Evolutionary conservation across 1,140 invertebrate genomes (phyloP), one percentile per base, ranked within the genome.

Genomic region (Coenobita brevimanus): DNA sequence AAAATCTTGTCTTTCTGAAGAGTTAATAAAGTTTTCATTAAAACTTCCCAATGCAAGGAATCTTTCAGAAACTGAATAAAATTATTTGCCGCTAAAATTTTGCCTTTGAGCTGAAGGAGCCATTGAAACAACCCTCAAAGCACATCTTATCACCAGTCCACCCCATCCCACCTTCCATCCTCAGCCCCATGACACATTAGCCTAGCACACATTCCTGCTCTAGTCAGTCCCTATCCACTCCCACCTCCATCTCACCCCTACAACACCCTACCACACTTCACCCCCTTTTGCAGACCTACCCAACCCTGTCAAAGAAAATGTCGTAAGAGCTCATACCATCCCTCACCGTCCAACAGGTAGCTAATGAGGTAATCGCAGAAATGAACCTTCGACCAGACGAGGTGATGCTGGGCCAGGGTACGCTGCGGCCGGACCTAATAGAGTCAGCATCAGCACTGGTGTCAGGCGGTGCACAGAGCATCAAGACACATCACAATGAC

Each of bases 401-500:
- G 91, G 97, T 98, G 21, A 94, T 97, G 89, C 93, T 97, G 24
- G 97, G 96, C 0, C 97, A 97, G 92, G 97, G 98, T 36, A 99
- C 99, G 0, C 94, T 99, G 0, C 94, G 99, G 92, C 99, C 99
- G 30, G 99, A 99, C 94, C 94, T 99, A 85, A 99, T 99, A 91
- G 99, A 99, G 94, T 99, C 97, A 89, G 98, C 99, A 3, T 99
- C 97, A 36, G 92, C 94, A 73, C 91, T 98, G 91, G 98, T 95
- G 60, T 98, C 97, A 88, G 94, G 92, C 8, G 95, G 95, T 91
- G 99, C 99, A 6, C 97, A 98, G 92, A 96, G 96, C 17, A 99
- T 99, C 91, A 99, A 99, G 94, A 99, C 99, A n/a, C 99, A 99
- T 93, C 99, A 99, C 94, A 99, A 99, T 93, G 99, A 99, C 93